phyloP scores from a whole-genome alignment of 2,888 invertebrate species.

The Paralinhomoeus sp. region DNA sequence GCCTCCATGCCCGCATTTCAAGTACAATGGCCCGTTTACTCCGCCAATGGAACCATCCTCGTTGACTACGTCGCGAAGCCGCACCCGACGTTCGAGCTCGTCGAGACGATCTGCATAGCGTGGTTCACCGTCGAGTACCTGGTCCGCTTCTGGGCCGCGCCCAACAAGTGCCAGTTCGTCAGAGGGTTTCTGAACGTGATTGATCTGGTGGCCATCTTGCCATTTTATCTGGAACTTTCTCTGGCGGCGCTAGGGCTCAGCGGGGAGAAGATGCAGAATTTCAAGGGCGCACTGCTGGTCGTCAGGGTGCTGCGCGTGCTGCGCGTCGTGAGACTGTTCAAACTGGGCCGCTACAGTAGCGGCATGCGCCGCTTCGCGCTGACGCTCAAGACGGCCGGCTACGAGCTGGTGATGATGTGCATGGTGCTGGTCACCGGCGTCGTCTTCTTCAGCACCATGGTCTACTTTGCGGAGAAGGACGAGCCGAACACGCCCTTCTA shows the following conservation, averaged over 20 bases:
- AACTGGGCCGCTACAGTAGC: background rate
- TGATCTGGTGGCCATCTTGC: background rate
- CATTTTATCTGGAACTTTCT: background rate
- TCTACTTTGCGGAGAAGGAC: slow-evolving; percentile 4
- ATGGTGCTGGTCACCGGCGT: background rate
- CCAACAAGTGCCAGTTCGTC: background rate
- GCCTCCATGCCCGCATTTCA: slow-evolving; percentile 19
- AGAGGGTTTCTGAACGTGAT: background rate
- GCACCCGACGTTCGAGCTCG: background rate
- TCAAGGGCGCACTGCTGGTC: background rate
- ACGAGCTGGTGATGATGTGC: slow-evolving; percentile 1
- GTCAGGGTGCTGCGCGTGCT: background rate
- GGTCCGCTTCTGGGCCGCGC: background rate
- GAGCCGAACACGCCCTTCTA: background rate
- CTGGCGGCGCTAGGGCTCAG: background rate
- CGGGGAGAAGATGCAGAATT: background rate
- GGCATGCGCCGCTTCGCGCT: background rate
- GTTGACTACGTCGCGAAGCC: no score
- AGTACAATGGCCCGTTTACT: slow-evolving; percentile 6
- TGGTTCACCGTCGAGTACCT: background rate
- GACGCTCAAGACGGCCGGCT: slow-evolving; percentile 1
- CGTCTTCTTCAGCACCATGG: slow-evolving; percentile 3
- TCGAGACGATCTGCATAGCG: background rate
- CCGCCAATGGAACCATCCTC: no score
- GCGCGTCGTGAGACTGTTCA: background rate